A percentile compares a stretch with the other conserved stretches of the same genome.
phyloP scores from a whole-genome alignment of 2,113 vertebrate species.

The Forbesichthys papilliferus region DNA sequence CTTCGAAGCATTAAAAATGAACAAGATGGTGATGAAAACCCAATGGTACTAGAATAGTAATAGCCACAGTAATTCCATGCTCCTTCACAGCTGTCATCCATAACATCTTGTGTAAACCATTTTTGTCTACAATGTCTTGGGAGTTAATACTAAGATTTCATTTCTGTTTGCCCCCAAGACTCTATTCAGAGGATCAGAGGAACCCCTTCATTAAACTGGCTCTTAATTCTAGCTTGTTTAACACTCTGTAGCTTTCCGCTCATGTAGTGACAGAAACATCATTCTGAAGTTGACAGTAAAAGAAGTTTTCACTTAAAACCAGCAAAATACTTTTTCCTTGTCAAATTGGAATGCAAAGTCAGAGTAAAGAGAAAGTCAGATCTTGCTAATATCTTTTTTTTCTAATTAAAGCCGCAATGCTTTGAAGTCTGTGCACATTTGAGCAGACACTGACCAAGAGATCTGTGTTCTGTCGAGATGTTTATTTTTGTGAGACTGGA shows the following conservation, averaged over 20 bases:
- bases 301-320: conserved; percentile 40
- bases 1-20: too few relatives aligned
- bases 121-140: too few relatives aligned
- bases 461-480: too few relatives aligned
- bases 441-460: neutral
- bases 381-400: conserved; percentile 1
- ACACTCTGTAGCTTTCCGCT: conserved; percentile 46
- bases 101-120: too few relatives aligned
- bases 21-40: too few relatives aligned
- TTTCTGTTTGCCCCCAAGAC: conserved; percentile 26
- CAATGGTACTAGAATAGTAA: too few relatives aligned
- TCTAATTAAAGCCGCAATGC: conserved; percentile 41
- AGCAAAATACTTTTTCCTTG: conserved; percentile 23
- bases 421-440: conserved; percentile 36
- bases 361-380: conserved; percentile 12
- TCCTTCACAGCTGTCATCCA: neutral
- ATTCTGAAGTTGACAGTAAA: conserved; percentile 41
- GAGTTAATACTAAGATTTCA: conserved; percentile 22
- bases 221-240: conserved; percentile 54
- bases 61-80: too few relatives aligned
- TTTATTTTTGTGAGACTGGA: too few relatives aligned
- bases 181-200: conserved; percentile 35
- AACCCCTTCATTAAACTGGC: conserved; percentile 27
- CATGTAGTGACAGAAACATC: conserved; percentile 26
- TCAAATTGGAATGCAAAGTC: conserved; percentile 28